A percentile compares a stretch with the other conserved stretches of the same genome.
phyloP scores from a whole-genome alignment of 1,140 invertebrate genomes.

The Subanguina moxae region DNA sequence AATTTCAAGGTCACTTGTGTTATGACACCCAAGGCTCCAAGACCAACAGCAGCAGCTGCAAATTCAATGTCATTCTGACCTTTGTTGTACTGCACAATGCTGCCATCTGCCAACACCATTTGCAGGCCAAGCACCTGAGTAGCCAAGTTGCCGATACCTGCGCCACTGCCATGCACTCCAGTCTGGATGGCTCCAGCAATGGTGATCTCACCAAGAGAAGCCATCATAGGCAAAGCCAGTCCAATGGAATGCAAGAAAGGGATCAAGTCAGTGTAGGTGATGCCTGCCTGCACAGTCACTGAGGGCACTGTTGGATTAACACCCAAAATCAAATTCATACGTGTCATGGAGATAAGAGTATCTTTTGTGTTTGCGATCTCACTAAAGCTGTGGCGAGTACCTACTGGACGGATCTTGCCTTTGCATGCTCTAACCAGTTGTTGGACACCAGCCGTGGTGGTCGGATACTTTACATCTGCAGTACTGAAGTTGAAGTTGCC shows the following conservation, averaged over 20 bases:
- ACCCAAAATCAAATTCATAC: slow-evolving; percentile 4
- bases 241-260: slow-evolving; percentile 3
- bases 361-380: background rate
- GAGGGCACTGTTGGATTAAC: slow-evolving; percentile 6
- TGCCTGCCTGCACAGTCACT: slow-evolving; percentile 8
- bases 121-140: slow-evolving; percentile 11
- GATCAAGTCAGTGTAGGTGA: slow-evolving; percentile 9
- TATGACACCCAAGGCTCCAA: background rate
- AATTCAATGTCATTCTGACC: background rate
- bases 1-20: background rate
- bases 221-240: slow-evolving; percentile 5
- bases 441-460: slow-evolving; percentile 1
- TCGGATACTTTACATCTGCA: background rate
- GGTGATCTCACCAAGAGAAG: slow-evolving; percentile 16
- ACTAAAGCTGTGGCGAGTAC: slow-evolving; percentile 10
- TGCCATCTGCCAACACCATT: slow-evolving; percentile 20
- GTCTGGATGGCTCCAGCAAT: slow-evolving; percentile 15
- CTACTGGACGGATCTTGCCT: slow-evolving; percentile 4
- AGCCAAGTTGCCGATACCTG: background rate
- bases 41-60: background rate
- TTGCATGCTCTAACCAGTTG: background rate
- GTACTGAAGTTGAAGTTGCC: slow-evolving; percentile 14
- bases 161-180: slow-evolving; percentile 14
- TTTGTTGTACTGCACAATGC: background rate
- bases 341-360: background rate